Base-by-base conservation (phyloP, 53 echinoderm and acorn worm species). In the Astropecten irregularis region DNA sequence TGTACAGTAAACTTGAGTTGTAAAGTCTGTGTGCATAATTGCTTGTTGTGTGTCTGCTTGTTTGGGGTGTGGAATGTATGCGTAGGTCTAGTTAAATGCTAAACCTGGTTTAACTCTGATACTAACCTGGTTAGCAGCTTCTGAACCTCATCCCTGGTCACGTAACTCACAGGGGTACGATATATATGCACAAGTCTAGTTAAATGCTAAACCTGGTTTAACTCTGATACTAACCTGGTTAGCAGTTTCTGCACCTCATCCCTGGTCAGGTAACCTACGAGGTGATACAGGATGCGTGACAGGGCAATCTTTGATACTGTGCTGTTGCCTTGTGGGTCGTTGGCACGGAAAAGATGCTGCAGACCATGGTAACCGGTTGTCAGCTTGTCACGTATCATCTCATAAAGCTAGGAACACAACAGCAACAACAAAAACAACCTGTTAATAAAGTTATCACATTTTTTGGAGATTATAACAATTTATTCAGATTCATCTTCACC, bases 281-380 rank as follows among this genome's bases (percentile, higher is more conserved):
- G 72, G 47, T 93, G 95, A 72, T 93, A 95, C 30, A 95, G 86
- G 18, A 95, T 89, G 46, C 93, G 87, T 27, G 88, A 84, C 61
- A 95, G 71, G 32, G 93, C 95, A 32, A 83, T 66, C 87, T 81
- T 95, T 9, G 95, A 88, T 21, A 91, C 87, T 4, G 71, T 82
- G 49, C 95, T 93, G 68, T 89, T 87, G 35, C 93, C 95, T 58
- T 89, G 86, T 2, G 95, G 95, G 53, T 95, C 95, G 32, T 95
- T 93, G 35, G 91, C 89, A 44, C 81, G 63, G 61, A 95, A 95
- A 39, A 91, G 88, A 37, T 95, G 93, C 44, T 84, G 83, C 11
- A 95, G 83, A 8, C 91, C 95, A 48, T 91, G 77, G 69, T 83
- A 93, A 46, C 93, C 87, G 23, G 95, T 89, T 13, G 86, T 83